Base-by-base conservation (phyloP, 2,888 invertebrate species). In the Halocaridina rubra region DNA sequence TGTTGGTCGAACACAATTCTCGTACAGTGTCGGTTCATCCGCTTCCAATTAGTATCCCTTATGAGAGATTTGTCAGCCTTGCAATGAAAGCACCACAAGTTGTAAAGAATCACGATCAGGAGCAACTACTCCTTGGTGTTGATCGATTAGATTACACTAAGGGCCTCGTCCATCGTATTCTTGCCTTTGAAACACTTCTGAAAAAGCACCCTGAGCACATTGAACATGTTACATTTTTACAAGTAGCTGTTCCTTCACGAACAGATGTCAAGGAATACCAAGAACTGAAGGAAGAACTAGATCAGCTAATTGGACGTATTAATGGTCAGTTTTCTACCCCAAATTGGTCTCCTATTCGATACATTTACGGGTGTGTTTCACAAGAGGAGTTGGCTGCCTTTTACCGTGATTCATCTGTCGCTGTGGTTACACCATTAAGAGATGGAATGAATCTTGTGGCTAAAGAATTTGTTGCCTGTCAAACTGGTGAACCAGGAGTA, bases 111-210 rank as follows among this genome's bases (percentile, higher is more conserved):
- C 80, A 78, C 33, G 79, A 72, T 10, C 79, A 87, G 5, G 87
- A 88, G 61, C 85, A 96, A 91, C 94, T 97, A 24, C 95, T 97
- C 88, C 92, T 97, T 81, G 97, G 97, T 16, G 97, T 97, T 7
- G 97, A 97, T 91, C 93, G 97, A 88, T 92, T 97, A 86, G 97
- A 97, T 90, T 97, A 97, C 90, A 97, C 97, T 75, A 97, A 97
- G 92, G 97, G 97, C 16, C 92, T 97, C 89, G 96, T 96, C 0
- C 94, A 97, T 89, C 94, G 95, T 74, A 92, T 97, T 71, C 94
- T 94, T 91, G 95, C 97, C 0, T 96, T 97, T 89, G 96, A 97
- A 91, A 93, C 93, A 88, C 91, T 97, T 78, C 90, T 97, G 67
- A 94, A 95, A 89, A 96, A 95, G 89, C 94, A 97, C 91, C 97